These are phyloP conservation scores for Oscheius sp. DNA, from an alignment of 2,888 invertebrate genomes.

Conservation along the genomic window DNA sequence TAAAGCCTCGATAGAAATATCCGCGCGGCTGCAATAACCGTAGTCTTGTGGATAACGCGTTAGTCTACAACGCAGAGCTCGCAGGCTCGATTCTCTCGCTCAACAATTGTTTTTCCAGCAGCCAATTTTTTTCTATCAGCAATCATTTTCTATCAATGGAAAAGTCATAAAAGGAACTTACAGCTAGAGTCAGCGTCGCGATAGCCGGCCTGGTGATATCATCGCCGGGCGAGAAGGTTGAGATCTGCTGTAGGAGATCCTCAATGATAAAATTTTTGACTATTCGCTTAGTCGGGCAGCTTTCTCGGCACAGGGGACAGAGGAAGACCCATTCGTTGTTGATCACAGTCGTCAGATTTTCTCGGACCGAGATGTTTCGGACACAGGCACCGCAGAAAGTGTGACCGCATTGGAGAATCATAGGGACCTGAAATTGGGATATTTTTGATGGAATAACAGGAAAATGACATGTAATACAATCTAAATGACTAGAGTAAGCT, in stretches of 20 bases:
- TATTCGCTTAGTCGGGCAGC: conserved; percentile 3
- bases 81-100: no score
- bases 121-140: no score
- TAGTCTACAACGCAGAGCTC: no score
- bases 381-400: conserved; percentile 34
- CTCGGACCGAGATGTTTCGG: conserved; percentile 21
- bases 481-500: no score
- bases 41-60: no score
- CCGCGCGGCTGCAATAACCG: no score
- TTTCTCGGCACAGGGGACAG: conserved; percentile 39
- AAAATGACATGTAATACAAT: no score
- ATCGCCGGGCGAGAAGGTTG: conserved; percentile 9
- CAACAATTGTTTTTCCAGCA: no score
- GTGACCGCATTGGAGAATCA: conserved; percentile 33
- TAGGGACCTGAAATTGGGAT: conserved; percentile 17
- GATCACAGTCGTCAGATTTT: conserved; percentile 27
- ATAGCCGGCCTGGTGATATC: conserved; percentile 2
- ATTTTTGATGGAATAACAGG: no score
- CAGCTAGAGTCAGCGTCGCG: conserved; percentile 12
- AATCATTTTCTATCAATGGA: no score
- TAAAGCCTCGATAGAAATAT: no score
- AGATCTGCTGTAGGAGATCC: conserved; percentile 29
- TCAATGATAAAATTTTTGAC: conserved; percentile 36
- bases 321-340: conserved; percentile 36
- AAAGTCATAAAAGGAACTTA: not conserved